These are phyloP conservation scores for Rhagoletis zephyria DNA, from an alignment of 1,140 invertebrate species.

Conservation along the genomic window DNA sequence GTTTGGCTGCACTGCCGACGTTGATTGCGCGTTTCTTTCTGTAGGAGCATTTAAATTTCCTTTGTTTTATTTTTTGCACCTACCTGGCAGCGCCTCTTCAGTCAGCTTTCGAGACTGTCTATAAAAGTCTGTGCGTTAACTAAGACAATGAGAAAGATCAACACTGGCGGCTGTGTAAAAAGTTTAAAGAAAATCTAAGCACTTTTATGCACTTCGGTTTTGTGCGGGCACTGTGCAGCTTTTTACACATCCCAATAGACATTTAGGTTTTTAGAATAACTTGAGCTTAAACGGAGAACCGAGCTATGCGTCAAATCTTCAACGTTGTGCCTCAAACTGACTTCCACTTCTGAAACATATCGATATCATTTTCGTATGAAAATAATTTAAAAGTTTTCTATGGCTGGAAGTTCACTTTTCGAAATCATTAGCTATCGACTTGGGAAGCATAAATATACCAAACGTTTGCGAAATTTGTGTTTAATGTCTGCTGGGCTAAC, in stretches of 20 bases:
- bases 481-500: background rate
- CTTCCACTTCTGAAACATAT: too few relatives aligned
- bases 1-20: too few relatives aligned
- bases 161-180: slow-evolving; percentile 38
- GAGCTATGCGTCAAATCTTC: too few relatives aligned
- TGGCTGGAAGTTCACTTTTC: too few relatives aligned
- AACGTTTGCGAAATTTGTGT: too few relatives aligned
- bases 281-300: too few relatives aligned
- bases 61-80: background rate
- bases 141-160: slow-evolving; percentile 45
- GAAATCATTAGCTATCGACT: too few relatives aligned
- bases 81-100: background rate
- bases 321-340: too few relatives aligned
- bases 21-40: background rate
- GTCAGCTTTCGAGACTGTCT: background rate
- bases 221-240: background rate
- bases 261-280: too few relatives aligned
- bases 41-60: background rate
- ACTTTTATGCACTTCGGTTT: background rate
- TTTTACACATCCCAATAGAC: background rate
- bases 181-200: slow-evolving; percentile 40
- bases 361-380: too few relatives aligned
- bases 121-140: slow-evolving; percentile 34
- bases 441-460: too few relatives aligned
- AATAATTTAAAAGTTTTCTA: too few relatives aligned